phyloP scores from a whole-genome alignment of 2,113 vertebrate species.

The Willisornis vidua region DNA sequence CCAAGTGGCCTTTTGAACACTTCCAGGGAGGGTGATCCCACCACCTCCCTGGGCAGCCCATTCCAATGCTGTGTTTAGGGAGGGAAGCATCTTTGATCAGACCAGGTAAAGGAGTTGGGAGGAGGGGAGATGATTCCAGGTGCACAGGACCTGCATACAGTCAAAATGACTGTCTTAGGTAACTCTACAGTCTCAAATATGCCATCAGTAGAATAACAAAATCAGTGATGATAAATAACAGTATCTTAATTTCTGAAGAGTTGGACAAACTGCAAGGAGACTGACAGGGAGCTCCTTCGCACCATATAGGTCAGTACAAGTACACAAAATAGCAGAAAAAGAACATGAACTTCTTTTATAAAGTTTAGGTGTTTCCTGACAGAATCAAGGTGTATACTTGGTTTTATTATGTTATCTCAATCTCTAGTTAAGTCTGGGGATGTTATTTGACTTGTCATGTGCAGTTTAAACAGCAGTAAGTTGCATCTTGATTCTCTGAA shows the following conservation, averaged over 20 bases:
- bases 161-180: not conserved
- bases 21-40: not conserved
- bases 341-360: not conserved
- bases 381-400: not conserved
- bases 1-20: not conserved
- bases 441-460: not conserved
- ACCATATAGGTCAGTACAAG: accelerated
- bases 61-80: not conserved
- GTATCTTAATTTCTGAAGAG: not conserved
- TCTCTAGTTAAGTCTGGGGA: not conserved
- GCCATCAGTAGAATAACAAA: not conserved
- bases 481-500: not conserved
- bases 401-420: not conserved
- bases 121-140: not conserved
- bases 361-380: not conserved
- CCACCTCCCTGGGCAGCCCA: not conserved
- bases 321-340: not conserved
- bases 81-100: not conserved
- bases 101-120: not conserved
- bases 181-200: not conserved
- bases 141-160: not conserved
- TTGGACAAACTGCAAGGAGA: not conserved
- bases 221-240: not conserved
- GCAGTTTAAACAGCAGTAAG: not conserved
- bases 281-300: not conserved